Evolutionary conservation across 2,888 invertebrate genomes (phyloP).

Genomic region (Sminthurinus aureus): DNA sequence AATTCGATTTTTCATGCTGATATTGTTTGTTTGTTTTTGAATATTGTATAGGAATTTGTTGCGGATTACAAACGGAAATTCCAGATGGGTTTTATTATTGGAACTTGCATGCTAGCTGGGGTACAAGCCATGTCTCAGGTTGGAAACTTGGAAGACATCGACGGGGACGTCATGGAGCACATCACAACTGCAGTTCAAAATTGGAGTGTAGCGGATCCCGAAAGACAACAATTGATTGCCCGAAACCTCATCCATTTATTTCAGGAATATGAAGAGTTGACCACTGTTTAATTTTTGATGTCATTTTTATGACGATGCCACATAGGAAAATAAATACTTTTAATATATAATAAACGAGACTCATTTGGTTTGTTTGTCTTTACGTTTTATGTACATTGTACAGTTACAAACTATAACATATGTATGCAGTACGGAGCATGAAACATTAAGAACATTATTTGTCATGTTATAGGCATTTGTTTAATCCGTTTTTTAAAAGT

Average conservation of each 20-base stretch:
- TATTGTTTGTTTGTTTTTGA: background rate
- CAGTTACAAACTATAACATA: no score
- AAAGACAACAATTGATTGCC: background rate
- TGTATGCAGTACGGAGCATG: no score
- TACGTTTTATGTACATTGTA: no score
- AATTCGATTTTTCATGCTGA: no score
- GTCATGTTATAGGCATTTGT: no score
- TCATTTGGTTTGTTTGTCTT: no score
- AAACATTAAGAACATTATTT: no score
- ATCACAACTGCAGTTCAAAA: background rate
- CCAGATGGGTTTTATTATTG: constrained; percentile 12
- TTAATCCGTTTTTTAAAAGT: no score
- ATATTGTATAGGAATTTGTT: constrained; percentile 24
- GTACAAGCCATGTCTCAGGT: background rate
- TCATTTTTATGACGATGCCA: no score
- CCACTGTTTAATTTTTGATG: background rate
- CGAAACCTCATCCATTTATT: background rate
- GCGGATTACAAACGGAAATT: constrained; percentile 18
- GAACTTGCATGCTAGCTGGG: background rate
- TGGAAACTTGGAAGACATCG: constrained; percentile 5
- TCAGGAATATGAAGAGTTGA: constrained; percentile 16
- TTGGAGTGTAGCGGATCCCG: background rate
- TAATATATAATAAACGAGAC: no score
- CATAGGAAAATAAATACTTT: no score
- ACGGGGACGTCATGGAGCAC: constrained; percentile 1